These are phyloP conservation scores for Drosophila maculinotata DNA, from an alignment of 2,888 invertebrate species.

Conservation along the genomic window DNA sequence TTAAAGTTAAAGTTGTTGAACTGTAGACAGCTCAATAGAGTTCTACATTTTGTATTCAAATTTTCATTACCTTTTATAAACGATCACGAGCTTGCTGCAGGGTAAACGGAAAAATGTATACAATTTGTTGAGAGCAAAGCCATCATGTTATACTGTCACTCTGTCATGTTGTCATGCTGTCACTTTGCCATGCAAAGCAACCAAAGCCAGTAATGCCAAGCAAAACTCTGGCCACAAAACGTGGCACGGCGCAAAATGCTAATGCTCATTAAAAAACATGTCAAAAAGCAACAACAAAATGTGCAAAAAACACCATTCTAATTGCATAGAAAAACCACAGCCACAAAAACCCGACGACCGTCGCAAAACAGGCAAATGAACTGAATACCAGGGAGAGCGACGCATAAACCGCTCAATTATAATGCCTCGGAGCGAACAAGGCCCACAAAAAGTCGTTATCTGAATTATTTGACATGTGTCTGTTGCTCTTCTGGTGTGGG, in stretches of 20 bases:
- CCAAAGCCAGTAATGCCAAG: conserved; percentile 32
- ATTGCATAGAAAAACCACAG: conserved; percentile 56
- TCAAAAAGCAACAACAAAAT: conserved; percentile 33
- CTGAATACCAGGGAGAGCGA: conserved; percentile 18
- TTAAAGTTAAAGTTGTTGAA: no score
- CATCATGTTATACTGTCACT: conserved; percentile 18
- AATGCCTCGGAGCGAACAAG: conserved; percentile 40
- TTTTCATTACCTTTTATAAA: not conserved
- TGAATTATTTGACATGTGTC: conserved; percentile 75
- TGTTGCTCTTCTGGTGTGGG: conserved; percentile 13
- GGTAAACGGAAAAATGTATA: conserved; percentile 4
- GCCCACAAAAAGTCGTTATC: conserved; percentile 69
- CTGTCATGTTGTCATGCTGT: conserved; percentile 38
- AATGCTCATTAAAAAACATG: conserved; percentile 71
- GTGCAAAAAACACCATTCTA: conserved; percentile 30
- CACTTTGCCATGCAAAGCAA: conserved; percentile 28
- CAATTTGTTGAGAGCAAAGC: conserved; percentile 13
- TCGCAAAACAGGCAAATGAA: conserved; percentile 60
- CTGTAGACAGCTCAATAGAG: no score
- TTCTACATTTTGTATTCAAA: not conserved
- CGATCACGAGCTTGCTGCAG: not conserved
- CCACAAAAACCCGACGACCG: conserved; percentile 33
- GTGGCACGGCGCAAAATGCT: conserved; percentile 42
- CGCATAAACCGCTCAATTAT: conserved; percentile 72
- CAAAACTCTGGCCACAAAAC: conserved; percentile 27